Evolutionary conservation across 2,113 vertebrate species (phyloP).

Genomic region (Beaufortia kweichowensis): DNA sequence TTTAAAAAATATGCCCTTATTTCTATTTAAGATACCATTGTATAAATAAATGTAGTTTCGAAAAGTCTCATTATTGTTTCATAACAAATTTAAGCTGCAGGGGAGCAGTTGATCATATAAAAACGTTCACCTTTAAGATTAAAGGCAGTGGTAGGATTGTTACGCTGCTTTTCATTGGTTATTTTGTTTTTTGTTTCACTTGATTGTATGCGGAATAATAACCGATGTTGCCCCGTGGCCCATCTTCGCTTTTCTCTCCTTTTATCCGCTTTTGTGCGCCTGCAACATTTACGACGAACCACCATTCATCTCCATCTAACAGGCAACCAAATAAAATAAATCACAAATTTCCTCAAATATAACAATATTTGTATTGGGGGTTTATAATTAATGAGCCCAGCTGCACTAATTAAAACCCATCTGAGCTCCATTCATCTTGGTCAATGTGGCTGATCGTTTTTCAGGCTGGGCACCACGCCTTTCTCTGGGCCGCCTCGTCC

Average conservation of each 20-base stretch:
- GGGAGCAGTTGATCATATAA: conserved; percentile 34
- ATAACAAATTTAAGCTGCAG: conserved; percentile 1
- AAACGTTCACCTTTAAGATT: conserved; percentile 44
- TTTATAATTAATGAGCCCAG: conserved; percentile 97
- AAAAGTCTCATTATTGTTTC: conserved; percentile 4
- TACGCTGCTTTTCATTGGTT: conserved; percentile 38
- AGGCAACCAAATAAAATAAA: conserved; percentile 98
- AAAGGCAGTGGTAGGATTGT: conserved; percentile 20
- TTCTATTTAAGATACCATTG: neutral
- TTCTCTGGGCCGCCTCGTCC: conserved; percentile 71
- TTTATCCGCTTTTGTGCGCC: conserved; percentile 69
- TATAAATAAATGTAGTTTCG: neutral
- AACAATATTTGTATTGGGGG: conserved; percentile 99
- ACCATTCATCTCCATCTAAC: conserved; percentile 96
- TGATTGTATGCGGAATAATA: conserved; percentile 82
- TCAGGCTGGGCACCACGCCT: conserved; percentile 79
- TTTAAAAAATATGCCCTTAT: neutral
- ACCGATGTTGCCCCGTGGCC: conserved; percentile 71
- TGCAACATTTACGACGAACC: conserved; percentile 84
- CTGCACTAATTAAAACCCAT: conserved; percentile 99
- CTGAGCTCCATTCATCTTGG: conserved; percentile 99
- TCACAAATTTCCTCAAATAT: conserved; percentile 98
- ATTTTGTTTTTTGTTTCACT: conserved; percentile 66
- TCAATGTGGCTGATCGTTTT: conserved; percentile 81
- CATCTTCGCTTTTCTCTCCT: conserved; percentile 58